Conservation (phyloP, 2,888 invertebrate species). For the Agonopterix subpropinquella region DNA sequence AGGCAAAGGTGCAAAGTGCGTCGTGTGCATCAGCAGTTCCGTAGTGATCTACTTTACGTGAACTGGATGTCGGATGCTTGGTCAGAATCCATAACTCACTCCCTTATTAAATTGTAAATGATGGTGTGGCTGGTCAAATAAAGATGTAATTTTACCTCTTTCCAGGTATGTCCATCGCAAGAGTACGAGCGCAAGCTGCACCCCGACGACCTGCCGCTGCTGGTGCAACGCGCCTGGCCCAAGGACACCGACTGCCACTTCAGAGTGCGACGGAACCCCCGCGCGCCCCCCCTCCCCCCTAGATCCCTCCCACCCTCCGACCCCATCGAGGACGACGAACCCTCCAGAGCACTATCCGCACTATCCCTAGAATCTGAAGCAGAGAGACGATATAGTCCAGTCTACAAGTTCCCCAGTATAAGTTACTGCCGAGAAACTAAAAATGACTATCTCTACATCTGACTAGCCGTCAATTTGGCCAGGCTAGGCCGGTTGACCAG, state of each 20-base stretch:
- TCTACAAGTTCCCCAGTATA: slow-evolving; percentile 68
- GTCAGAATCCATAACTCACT: no score
- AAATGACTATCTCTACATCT: slow-evolving; percentile 68
- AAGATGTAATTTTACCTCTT: slow-evolving; percentile 6
- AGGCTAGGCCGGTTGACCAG: slow-evolving; percentile 26
- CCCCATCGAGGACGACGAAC: slow-evolving; percentile 44
- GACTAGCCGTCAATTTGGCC: slow-evolving; percentile 41
- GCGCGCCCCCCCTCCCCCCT: slow-evolving; percentile 85
- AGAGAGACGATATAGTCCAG: slow-evolving; percentile 64
- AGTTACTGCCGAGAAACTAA: slow-evolving; percentile 62
- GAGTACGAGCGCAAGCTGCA: slow-evolving; percentile 93
- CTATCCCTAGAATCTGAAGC: slow-evolving; percentile 60
- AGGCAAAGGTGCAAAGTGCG: no score
- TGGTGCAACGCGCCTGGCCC: slow-evolving; percentile 86
- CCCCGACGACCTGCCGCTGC: slow-evolving; percentile 88
- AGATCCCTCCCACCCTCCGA: slow-evolving; percentile 55
- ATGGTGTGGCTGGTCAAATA: no score
- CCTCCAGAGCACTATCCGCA: slow-evolving; percentile 57
- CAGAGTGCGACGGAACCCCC: slow-evolving; percentile 87
- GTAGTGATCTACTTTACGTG: no score
- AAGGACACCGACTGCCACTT: slow-evolving; percentile 85
- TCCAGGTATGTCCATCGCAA: slow-evolving; percentile 82
- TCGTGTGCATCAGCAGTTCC: no score
- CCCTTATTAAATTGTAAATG: no score
- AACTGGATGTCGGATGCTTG: no score